Base-by-base conservation (phyloP, 2,113 vertebrate genomes). In the Guaruba guarouba region DNA sequence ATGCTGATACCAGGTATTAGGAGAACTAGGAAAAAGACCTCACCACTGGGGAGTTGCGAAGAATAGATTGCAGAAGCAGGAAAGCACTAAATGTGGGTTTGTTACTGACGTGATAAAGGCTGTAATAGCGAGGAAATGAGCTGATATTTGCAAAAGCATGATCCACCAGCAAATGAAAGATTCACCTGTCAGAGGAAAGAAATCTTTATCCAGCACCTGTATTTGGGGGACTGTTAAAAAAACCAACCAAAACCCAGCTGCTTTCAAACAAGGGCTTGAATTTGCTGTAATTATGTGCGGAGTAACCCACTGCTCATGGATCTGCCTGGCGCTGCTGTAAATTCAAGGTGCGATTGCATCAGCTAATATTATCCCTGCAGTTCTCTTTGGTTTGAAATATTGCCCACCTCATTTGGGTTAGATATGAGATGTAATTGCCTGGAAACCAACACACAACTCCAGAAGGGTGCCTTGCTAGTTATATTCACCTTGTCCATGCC, bases 301-400 rank as follows among this genome's bases (percentile, higher is more conserved):
- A 31, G 54, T 66, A 59, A 49, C 73, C 81, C 59, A 55, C 73
- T 88, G 69, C 67, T 95, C 69, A 57, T 57, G 86, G 92, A 68
- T 86, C 90, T 88, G 85, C 79, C 79, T 51, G n/a, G 52, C 43
- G 39, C 64, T 95, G 88, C 95, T 95, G 88, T 78, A 93, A 95
- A 95, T 75, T 78, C 88, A 92, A 92, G 90, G 93, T 93, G 80
- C 0, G 4, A 92, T 94, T 93, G 93, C 90, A 93, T 96, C 95
- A 96, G 93, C 93, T 92, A 43, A 55, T 83, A 80, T 80, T 90
- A 82, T 81, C 92, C 76, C 66, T 90, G 71, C 68, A 3, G 35
- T 88, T 83, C 79, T 84, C 69, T 91, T 90, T 91, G 77, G 69
- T 86, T 92, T 91, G 90, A 94, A 94, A 88, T 89, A 76, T 63